Evolutionary conservation across 2,797 vertebrate genomes (phyloP).

Genomic region (Syndactyla subalaris): DNA sequence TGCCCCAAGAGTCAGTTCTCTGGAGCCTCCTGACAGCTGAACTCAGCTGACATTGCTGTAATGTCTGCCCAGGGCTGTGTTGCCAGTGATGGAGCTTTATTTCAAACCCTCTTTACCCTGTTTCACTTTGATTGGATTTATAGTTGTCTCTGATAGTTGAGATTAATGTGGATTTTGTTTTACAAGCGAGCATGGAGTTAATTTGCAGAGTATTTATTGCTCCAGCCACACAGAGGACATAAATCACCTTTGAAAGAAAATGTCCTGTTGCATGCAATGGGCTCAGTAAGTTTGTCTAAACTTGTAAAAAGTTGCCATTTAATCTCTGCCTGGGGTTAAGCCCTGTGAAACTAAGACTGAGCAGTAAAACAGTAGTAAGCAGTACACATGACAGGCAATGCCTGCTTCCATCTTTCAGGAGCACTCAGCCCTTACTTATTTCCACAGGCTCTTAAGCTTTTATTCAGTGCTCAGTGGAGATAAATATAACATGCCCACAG

Average conservation of each 20-base stretch:
- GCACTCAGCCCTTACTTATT: not conserved
- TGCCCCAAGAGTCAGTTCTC: not conserved
- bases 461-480: not conserved
- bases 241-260: conserved; percentile 37
- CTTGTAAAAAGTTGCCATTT: not conserved
- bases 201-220: conserved; percentile 45
- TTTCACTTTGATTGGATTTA: conserved; percentile 35
- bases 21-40: not conserved
- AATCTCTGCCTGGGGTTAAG: not conserved
- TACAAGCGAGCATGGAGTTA: not conserved
- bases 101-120: not conserved
- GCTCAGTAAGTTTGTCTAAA: not conserved
- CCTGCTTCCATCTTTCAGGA: not conserved
- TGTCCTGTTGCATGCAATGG: not conserved
- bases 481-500: not conserved
- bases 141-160: conserved; percentile 15
- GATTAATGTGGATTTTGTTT: conserved; percentile 58
- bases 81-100: not conserved
- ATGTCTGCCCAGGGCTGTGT: not conserved
- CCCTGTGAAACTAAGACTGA: not conserved
- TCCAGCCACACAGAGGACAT: not conserved
- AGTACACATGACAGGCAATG: not conserved
- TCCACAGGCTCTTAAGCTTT: not conserved
- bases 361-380: not conserved
- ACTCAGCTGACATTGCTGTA: not conserved